Conservation (phyloP, 2,797 vertebrate species). For the Coregonus sp. region DNA sequence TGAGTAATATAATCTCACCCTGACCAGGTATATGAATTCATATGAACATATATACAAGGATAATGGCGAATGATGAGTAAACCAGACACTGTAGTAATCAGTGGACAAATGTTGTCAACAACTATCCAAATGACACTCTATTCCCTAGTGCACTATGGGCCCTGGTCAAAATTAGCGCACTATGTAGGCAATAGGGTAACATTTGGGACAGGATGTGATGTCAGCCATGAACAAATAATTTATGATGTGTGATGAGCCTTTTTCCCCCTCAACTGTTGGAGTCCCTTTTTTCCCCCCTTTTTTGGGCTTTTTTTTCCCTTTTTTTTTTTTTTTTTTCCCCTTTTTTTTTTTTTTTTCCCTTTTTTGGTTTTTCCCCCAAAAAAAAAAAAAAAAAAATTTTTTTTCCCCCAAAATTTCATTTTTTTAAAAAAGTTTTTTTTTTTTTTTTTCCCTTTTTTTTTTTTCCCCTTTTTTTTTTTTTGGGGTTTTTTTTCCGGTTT, state of each 20-base stretch:
- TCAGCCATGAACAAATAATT: conserved; percentile 50
- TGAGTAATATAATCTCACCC: neutral
- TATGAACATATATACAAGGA: neutral
- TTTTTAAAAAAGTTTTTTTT: too few species aligned
- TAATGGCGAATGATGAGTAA: neutral
- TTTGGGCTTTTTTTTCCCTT: too few species aligned
- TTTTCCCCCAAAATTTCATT: too few species aligned
- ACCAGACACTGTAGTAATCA: neutral
- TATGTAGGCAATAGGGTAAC: neutral
- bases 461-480: too few species aligned
- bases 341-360: too few species aligned
- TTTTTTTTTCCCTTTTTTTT: too few species aligned
- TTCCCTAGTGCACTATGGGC: neutral
- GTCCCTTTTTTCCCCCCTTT: too few species aligned
- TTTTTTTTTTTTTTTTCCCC: too few species aligned
- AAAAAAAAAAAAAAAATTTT: too few species aligned
- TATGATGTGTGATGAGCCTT: conserved; percentile 50
- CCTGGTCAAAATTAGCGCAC: neutral
- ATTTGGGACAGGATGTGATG: conserved; percentile 21
- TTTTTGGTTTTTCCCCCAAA: too few species aligned
- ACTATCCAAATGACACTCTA: neutral
- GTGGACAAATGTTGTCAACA: neutral
- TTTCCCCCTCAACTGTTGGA: conserved; percentile 39
- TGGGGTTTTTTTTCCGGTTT: too few species aligned
- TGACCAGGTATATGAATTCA: neutral